Evolutionary conservation across 2,797 vertebrate species (phyloP).

Genomic region (Falco columbarius): DNA sequence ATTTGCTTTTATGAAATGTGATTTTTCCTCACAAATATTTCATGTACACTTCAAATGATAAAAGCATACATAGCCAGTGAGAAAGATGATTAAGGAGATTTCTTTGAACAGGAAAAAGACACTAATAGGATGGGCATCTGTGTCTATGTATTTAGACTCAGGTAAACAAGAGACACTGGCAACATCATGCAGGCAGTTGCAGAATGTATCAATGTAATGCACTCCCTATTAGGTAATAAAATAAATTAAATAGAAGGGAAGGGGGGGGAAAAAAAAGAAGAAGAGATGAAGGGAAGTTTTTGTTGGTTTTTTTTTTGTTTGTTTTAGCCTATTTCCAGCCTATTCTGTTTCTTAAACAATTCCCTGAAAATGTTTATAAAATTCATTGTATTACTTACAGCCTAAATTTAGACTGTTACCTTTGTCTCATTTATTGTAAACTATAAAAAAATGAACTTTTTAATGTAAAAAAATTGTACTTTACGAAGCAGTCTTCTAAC

Average conservation of each 20-base stretch:
- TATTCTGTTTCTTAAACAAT: background rate
- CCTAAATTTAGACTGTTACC: background rate
- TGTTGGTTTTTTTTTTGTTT: background rate
- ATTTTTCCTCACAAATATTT: background rate
- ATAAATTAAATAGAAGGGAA: background rate
- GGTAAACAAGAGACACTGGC: background rate
- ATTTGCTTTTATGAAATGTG: background rate
- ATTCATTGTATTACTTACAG: background rate
- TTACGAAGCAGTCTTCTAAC: background rate
- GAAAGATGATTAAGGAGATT: background rate
- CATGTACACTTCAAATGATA: background rate
- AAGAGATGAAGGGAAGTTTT: background rate
- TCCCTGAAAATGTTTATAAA: background rate
- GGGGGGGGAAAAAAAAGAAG: accelerated
- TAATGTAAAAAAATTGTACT: background rate
- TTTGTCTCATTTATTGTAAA: background rate
- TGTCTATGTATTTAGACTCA: background rate
- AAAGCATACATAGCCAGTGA: background rate
- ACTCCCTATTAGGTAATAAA: background rate
- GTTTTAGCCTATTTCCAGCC: background rate
- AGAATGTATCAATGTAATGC: background rate
- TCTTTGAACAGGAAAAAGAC: background rate
- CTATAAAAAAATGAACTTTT: background rate
- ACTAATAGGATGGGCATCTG: background rate
- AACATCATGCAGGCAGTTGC: background rate